Evolutionary conservation across 2,888 invertebrate species (phyloP), one percentile per base, ranked within the genome.

Genomic region (Nomada ruficornis): DNA sequence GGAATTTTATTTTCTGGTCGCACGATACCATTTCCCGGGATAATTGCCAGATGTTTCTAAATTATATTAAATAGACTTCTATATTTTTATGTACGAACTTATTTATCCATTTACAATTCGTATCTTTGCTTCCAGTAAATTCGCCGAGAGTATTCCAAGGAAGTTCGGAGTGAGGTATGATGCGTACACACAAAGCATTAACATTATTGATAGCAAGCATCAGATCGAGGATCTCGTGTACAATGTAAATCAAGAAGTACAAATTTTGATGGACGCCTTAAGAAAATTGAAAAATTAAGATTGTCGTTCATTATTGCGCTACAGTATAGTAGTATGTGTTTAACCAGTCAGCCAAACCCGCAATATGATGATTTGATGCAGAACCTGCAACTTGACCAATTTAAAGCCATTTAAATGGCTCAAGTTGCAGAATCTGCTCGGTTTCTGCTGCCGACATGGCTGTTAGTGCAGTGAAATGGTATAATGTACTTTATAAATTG

Each of bases 91-190:
- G 4, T 3, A 52, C 7, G 18, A 54, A 23, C 13, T 2, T 26
- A n/a, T 42, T 62, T 42, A 42, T 18, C 10, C 5, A 65, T n/a
- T 65, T 20, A 2, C 36, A 44, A 59, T 64, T 59, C 13, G 18
- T 47, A n/a, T 52, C 55, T 69, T 55, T 55, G 15, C 83, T 96
- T 95, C 72, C 94, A 98, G 98, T 90, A 97, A 98, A 96, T 98
- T 97, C 93, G 97, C 99, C 0, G 96, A 97, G 85, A 97, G 97
- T 0, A 99, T 99, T 89, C 98, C 98, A 2, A 96, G 98, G 67
- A 97, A 97, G 69, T 99, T 99, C 92, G 97, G 98, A 0, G 98
- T 99, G 0, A 96, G 98, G 50, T 99, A 99, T 94, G 99, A 99
- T 93, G 96, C 99, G 0, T 99, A 99, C 94, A 99, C 99, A 0